Base-by-base conservation (phyloP, 2,113 vertebrate genomes). In the Prunella fulvescens region DNA sequence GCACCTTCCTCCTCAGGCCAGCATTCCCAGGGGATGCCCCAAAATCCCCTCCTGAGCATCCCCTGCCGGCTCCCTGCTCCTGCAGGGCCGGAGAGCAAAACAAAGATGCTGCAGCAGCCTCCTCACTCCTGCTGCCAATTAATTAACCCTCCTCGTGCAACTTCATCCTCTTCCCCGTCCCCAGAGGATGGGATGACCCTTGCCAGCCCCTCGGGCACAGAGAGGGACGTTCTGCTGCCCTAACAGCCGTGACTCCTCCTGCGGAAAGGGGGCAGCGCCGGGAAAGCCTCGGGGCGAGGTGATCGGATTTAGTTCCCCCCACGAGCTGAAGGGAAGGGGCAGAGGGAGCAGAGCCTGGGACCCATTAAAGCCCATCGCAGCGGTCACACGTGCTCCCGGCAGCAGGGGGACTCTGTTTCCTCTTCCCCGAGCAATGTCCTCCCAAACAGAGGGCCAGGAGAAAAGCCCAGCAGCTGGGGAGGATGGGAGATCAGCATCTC, bases 41-140 rank as follows among this genome's bases (percentile, higher is more conserved):
- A 18, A 61, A 57, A n/a, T 31, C 39, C 39, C 14, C 7, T 11
- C 45, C 44, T 6, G 13, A 42, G 45, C 42, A 26, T 1, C 70
- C 4, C 0, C 10, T 12, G 4, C 4, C 3, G 0, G 31, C 1
- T 1, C 22, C 29, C 20, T 6, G 11, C 45, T 26, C 28, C 10
- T 2, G 26, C 26, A 6, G 78, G 58, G 37, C 54, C 25, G 0
- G 37, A 24, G 40, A 31, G 15, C 44, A 9, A 9, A 22, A 18
- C 53, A 22, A 58, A 65, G 73, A 2, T 23, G 20, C 84, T 22
- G 17, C 60, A 10, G 33, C 70, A 4, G 3, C n/a, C 18, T 71
- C 17, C 22, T 8, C 8, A 0, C 53, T 76, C 57, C 86, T 28
- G 76, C 58, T 26, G 58, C 62, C 54, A 5, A 28, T 84, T 13